Evolutionary conservation across 2,797 vertebrate species (phyloP).

Genomic region (Vultur gryphus): DNA sequence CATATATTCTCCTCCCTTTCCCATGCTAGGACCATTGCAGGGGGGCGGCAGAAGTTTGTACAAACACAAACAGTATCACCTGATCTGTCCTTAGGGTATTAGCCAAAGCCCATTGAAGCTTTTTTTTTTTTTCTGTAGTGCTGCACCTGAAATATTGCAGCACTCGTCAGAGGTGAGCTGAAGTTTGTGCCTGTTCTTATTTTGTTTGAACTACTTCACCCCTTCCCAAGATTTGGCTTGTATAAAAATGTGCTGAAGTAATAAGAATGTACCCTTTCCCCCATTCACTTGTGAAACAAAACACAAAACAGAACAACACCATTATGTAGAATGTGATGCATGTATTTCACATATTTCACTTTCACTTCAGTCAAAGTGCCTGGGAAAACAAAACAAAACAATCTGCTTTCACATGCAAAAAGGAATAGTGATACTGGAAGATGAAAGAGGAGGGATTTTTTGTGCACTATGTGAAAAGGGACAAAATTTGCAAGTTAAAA

Average conservation of each 20-base stretch:
- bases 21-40: not conserved
- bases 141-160: not conserved
- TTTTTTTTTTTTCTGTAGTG: rapidly evolving
- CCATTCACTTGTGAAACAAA: not conserved
- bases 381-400: not conserved
- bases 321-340: not conserved
- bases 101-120: not conserved
- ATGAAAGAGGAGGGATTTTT: not conserved
- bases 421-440: not conserved
- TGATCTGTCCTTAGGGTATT: not conserved
- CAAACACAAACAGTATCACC: not conserved
- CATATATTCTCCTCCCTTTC: not conserved
- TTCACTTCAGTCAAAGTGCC: not conserved
- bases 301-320: not conserved
- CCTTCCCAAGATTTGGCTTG: not conserved
- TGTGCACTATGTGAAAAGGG: not conserved
- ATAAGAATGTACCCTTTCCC: not conserved
- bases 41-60: not conserved
- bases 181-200: not conserved
- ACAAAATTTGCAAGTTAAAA: not conserved
- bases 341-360: not conserved
- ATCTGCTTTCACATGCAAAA: not conserved
- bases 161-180: not conserved
- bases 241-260: not conserved
- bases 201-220: not conserved